Base-by-base conservation (phyloP, 2,113 vertebrate species). In the Myodes glareolus region DNA sequence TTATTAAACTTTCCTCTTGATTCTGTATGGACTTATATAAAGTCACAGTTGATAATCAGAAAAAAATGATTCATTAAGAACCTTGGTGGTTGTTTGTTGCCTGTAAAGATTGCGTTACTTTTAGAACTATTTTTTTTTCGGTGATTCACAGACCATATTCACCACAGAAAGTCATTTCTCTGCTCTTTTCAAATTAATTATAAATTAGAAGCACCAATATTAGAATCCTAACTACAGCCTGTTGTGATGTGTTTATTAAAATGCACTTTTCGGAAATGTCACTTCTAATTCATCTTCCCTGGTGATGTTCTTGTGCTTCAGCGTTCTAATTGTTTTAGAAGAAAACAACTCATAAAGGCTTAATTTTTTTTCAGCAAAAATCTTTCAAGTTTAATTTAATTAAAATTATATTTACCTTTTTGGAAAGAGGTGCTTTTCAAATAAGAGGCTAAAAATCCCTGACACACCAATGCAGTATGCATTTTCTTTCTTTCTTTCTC, bases 171-270 rank as follows among this genome's bases (percentile, higher is more conserved):
- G 42, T 78, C 55, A 78, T 96, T 94, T 94, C 11, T 65, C 52
- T 92, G 76, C 58, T 86, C 45, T 92, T 90, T 73, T 39, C 67
- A 94, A 94, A 91, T 95, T 91, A 94, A 93, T 72, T 87, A 42
- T 97, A 70, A 92, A 86, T 92, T 89, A 94, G 63, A 92, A 70
- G 82, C 5, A 21, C 33, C 14, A 39, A 19, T 89, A 95, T 92
- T 90, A 63, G 36, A 90, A 70, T 90, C 1, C 47, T 77, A 70
- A 61, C 50, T 89, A 2, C 80, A 17, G 19, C 80, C 95, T 91
- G 29, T 84, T 92, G 25, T 81, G 55, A 78, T 73, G 94, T 96
- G 27, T 80, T 94, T 94, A 81, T 97, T 78, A 92, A 97, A 88
- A 16, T 70, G 45, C 16, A 84, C 29, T 88, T 33, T 88, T 94